Conservation (phyloP, 2,888 invertebrate genomes). For the Diadromus collaris region DNA sequence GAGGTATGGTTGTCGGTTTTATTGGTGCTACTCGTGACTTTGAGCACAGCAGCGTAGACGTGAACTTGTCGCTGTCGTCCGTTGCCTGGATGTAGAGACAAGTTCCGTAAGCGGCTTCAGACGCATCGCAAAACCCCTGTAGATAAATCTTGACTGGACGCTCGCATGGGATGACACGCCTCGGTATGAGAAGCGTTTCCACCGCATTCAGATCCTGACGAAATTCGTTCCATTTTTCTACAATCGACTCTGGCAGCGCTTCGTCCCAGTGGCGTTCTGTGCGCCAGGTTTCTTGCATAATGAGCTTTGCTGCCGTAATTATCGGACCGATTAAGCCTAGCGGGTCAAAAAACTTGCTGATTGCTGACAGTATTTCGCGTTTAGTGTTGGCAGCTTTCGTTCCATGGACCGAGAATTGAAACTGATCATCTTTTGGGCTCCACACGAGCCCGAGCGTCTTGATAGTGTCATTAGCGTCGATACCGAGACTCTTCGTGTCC, state of each 20-base stretch:
- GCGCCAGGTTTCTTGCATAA: slow-evolving; percentile 55
- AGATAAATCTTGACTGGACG: slow-evolving; percentile 16
- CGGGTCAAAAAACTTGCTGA: slow-evolving; percentile 48
- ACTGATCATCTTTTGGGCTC: slow-evolving; percentile 36
- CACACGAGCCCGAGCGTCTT: slow-evolving; percentile 51
- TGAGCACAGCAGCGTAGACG: slow-evolving; percentile 30
- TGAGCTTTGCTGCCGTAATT: slow-evolving; percentile 38
- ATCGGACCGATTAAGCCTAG: slow-evolving; percentile 62
- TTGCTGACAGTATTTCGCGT: slow-evolving; percentile 37
- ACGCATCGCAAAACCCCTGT: slow-evolving; percentile 51
- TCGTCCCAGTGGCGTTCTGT: slow-evolving; percentile 48
- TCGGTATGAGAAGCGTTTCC: slow-evolving; percentile 30
- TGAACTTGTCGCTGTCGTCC: not conserved
- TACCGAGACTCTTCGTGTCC: slow-evolving; percentile 7
- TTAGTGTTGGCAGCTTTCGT: slow-evolving; percentile 26
- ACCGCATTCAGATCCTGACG: slow-evolving; percentile 25
- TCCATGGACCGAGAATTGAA: slow-evolving; percentile 25
- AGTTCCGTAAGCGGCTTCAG: slow-evolving; percentile 40
- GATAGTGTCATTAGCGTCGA: slow-evolving; percentile 41
- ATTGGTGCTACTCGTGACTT: slow-evolving; percentile 47
- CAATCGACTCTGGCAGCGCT: not conserved
- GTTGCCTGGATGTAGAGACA: slow-evolving; percentile 32
- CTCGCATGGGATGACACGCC: slow-evolving; percentile 14
- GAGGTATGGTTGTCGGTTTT: slow-evolving; percentile 54
- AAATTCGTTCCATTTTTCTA: slow-evolving; percentile 25